A percentile compares a stretch with the other conserved stretches of the same genome.
phyloP scores from a whole-genome alignment of 2,797 vertebrate species.

The Aplochiton taeniatus region DNA sequence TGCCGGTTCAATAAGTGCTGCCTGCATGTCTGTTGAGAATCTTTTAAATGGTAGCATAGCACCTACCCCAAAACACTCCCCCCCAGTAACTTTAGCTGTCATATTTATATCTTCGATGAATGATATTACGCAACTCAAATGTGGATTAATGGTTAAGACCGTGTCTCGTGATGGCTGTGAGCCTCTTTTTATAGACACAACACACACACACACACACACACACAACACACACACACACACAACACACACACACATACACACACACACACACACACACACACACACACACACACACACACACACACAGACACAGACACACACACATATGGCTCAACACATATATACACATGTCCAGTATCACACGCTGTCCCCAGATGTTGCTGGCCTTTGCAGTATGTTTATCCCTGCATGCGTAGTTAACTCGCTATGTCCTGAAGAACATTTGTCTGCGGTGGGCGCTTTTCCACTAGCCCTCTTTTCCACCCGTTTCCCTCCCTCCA shows the following conservation, averaged over 20 bases:
- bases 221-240: conserved; percentile 9
- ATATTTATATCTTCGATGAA: conserved; percentile 60
- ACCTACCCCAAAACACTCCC: conserved; percentile 45
- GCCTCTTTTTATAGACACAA: background rate
- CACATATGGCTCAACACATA: conserved; percentile 13
- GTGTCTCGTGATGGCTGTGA: conserved; percentile 16
- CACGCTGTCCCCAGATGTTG: conserved; percentile 62
- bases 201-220: conserved; percentile 28
- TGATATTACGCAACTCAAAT: conserved; percentile 48
- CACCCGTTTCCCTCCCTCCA: conserved; percentile 6
- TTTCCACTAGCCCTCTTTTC: conserved; percentile 48
- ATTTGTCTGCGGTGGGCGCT: conserved; percentile 28
- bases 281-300: conserved; percentile 24
- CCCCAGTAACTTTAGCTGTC: conserved; percentile 57
- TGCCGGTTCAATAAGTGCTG: conserved; percentile 36
- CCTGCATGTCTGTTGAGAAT: conserved; percentile 48
- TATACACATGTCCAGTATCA: conserved; percentile 14
- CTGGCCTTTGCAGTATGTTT: conserved; percentile 57
- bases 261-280: conserved; percentile 18
- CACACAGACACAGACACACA: conserved; percentile 6
- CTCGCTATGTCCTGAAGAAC: conserved; percentile 43
- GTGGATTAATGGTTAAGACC: conserved; percentile 41
- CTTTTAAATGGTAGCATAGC: conserved; percentile 45
- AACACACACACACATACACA: conserved; percentile 15
- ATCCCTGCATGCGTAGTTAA: conserved; percentile 54